These are phyloP conservation scores for Trematomus bernacchii DNA, from an alignment of 2,797 vertebrate genomes.

Conservation along the genomic window DNA sequence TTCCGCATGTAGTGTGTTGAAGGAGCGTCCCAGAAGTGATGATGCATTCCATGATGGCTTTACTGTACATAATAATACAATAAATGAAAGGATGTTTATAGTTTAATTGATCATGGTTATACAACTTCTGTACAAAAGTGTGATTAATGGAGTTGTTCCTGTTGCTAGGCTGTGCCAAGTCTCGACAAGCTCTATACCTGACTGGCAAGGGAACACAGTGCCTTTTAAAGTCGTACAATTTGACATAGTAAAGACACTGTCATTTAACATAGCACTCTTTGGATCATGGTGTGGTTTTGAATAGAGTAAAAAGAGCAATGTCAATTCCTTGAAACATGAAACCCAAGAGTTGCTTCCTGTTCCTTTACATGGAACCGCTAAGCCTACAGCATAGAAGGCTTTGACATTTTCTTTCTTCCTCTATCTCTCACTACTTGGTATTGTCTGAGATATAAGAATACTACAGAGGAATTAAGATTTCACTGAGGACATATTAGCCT, in stretches of 20 bases:
- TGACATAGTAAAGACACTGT: not conserved
- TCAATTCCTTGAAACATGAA: not conserved
- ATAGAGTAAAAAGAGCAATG: not conserved
- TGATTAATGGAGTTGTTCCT: no score
- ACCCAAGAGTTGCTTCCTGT: slow-evolving; percentile 7
- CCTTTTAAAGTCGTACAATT: not conserved
- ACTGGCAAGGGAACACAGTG: not conserved
- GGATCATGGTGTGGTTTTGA: not conserved
- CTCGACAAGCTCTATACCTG: not conserved
- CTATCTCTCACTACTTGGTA: not conserved
- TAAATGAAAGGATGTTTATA: not conserved
- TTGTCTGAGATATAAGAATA: no score
- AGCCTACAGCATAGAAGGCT: not conserved
- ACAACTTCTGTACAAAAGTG: no score
- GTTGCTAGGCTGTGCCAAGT: no score
- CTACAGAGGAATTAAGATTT: not conserved
- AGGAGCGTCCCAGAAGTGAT: no score
- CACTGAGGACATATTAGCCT: not conserved
- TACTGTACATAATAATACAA: not conserved
- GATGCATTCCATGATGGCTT: not conserved
- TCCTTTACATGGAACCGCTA: not conserved
- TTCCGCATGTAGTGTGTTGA: not conserved
- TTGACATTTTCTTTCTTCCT: not conserved
- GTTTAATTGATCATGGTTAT: not conserved
- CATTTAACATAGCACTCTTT: not conserved